Evolutionary conservation across 2,113 vertebrate genomes (phyloP).

Genomic region (Zosterops borbonicus): DNA sequence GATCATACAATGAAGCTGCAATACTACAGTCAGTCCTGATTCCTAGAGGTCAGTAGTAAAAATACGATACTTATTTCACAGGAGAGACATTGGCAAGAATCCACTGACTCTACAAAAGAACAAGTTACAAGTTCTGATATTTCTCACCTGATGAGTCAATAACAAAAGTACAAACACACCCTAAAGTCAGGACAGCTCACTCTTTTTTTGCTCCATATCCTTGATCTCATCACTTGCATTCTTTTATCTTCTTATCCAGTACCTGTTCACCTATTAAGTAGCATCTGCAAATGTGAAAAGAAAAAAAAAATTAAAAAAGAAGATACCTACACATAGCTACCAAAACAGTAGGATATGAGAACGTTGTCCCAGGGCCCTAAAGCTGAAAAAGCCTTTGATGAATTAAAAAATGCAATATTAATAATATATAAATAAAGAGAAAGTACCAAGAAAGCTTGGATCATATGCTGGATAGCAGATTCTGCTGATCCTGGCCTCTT

Average conservation of each 20-base stretch:
- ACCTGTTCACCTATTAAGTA: neutral
- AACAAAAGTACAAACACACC: neutral
- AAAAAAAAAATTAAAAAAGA: neutral
- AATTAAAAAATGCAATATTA: conserved; percentile 28
- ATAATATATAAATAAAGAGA: conserved; percentile 35
- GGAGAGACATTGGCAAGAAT: neutral
- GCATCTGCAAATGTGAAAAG: neutral
- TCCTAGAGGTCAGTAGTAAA: neutral
- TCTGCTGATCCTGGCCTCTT: conserved; percentile 9
- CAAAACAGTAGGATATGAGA: neutral
- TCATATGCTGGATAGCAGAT: neutral
- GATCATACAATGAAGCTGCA: neutral
- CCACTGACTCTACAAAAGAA: neutral
- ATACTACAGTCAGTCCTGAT: neutral
- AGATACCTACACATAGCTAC: neutral
- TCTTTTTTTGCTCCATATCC: neutral
- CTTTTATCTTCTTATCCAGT: neutral
- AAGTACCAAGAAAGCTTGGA: neutral
- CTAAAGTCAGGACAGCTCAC: neutral
- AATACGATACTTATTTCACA: neutral
- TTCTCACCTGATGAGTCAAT: neutral
- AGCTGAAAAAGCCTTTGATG: conserved; percentile 44
- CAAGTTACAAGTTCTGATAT: neutral
- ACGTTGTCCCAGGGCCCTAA: neutral
- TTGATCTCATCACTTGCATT: neutral